Conservation (phyloP, 2,888 invertebrate species). For the Polyommatus icarus region DNA sequence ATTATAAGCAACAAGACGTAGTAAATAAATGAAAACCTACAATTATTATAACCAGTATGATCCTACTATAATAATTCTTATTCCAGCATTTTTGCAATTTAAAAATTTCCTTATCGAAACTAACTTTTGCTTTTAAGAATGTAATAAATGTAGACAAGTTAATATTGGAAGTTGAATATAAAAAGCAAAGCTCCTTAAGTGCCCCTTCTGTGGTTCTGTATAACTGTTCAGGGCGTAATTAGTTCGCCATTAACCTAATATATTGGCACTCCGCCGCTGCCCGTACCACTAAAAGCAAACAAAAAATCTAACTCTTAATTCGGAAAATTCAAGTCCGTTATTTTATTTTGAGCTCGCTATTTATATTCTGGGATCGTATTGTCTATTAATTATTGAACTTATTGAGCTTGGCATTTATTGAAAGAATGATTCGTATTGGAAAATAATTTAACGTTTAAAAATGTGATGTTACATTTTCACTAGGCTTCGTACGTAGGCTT, state of each 20-base stretch:
- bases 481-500: background rate
- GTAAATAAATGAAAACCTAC: background rate
- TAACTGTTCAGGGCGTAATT: conserved; percentile 66
- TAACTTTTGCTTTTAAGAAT: conserved; percentile 35
- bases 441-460: background rate
- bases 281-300: conserved; percentile 53
- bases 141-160: conserved; percentile 39
- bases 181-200: conserved; percentile 57
- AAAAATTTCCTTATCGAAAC: background rate
- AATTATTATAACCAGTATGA: background rate
- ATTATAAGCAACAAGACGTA: no score
- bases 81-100: background rate
- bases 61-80: background rate
- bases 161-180: conserved; percentile 43
- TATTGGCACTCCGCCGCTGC: conserved; percentile 57
- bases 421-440: background rate
- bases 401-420: background rate
- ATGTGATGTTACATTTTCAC: background rate
- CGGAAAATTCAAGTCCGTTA: conserved; percentile 47
- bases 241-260: conserved; percentile 71
- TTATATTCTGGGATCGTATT: conserved; percentile 47
- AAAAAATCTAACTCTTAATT: conserved; percentile 54
- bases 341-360: conserved; percentile 49
- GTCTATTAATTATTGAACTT: conserved; percentile 33
- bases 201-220: conserved; percentile 64